A percentile compares a stretch with the other conserved stretches of the same genome.
These are phyloP conservation scores for Oreotrochilus melanogaster DNA, from an alignment of 2,113 vertebrate genomes.

Conservation along the genomic window DNA sequence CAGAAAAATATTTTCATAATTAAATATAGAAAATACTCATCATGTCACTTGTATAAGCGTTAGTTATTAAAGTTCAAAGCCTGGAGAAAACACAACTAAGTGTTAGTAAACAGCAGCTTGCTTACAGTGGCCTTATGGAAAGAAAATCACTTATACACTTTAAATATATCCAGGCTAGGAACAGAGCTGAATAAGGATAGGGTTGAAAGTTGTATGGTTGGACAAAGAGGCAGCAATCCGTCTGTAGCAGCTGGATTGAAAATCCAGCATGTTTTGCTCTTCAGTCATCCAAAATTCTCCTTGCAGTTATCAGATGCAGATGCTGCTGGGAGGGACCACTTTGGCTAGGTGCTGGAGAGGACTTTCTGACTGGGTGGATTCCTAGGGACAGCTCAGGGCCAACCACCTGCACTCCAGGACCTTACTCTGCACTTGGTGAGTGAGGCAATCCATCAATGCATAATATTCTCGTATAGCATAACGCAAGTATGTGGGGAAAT, in stretches of 20 bases:
- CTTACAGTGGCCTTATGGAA: background rate
- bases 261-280: constrained; percentile 1
- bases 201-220: background rate
- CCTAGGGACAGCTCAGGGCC: background rate
- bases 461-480: background rate
- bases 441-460: background rate
- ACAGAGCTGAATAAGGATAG: background rate
- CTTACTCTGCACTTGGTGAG: background rate
- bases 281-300: constrained; percentile 50
- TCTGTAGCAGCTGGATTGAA: constrained; percentile 31
- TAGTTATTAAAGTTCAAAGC: constrained; percentile 33
- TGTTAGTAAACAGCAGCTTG: background rate
- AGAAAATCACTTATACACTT: background rate
- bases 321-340: background rate
- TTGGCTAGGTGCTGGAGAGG: background rate
- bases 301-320: background rate
- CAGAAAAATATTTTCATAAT: background rate
- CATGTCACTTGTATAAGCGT: background rate
- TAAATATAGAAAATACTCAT: constrained; percentile 6
- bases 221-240: constrained; percentile 13
- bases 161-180: constrained; percentile 13
- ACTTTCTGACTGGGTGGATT: background rate
- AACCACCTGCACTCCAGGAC: background rate
- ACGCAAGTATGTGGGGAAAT: background rate
- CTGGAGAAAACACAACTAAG: background rate